These are phyloP conservation scores for Coregonus suidteri DNA, from an alignment of 2,797 vertebrate genomes.

Conservation along the genomic window DNA sequence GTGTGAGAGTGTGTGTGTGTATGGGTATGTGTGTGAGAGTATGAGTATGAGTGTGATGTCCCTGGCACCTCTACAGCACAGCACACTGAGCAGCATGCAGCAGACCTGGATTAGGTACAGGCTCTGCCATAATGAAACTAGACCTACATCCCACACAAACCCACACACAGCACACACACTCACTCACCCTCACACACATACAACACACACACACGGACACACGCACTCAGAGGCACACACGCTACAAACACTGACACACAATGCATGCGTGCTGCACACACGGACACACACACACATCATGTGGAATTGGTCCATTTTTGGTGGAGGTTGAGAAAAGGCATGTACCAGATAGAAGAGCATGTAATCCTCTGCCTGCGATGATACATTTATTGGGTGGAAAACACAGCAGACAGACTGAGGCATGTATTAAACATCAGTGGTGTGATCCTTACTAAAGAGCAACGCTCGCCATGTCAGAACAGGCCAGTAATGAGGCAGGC, in stretches of 20 bases:
- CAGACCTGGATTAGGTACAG: neutral
- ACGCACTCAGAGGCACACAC: neutral
- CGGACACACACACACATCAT: constrained; percentile 18
- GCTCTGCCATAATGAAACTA: neutral
- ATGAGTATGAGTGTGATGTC: neutral
- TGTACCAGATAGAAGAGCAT: constrained; percentile 42
- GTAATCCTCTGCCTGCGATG: constrained; percentile 53
- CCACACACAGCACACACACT: neutral
- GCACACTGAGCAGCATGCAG: neutral
- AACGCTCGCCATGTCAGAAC: constrained; percentile 58
- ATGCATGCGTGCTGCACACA: constrained; percentile 52
- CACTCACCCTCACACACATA: neutral
- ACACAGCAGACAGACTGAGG: constrained; percentile 57
- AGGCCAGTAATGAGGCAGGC: constrained; percentile 68
- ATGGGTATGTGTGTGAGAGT: neutral
- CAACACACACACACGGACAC: neutral
- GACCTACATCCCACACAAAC: neutral
- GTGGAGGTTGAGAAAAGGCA: constrained; percentile 12
- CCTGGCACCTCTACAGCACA: neutral
- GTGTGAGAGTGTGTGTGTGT: neutral
- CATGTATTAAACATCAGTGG: constrained; percentile 70
- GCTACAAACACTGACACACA: constrained; percentile 53
- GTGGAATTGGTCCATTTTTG: constrained; percentile 53
- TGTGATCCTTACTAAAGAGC: constrained; percentile 53
- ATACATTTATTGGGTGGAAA: constrained; percentile 66